Evolutionary conservation across 2,113 vertebrate species (phyloP).

Genomic region (Ciconia maguari): DNA sequence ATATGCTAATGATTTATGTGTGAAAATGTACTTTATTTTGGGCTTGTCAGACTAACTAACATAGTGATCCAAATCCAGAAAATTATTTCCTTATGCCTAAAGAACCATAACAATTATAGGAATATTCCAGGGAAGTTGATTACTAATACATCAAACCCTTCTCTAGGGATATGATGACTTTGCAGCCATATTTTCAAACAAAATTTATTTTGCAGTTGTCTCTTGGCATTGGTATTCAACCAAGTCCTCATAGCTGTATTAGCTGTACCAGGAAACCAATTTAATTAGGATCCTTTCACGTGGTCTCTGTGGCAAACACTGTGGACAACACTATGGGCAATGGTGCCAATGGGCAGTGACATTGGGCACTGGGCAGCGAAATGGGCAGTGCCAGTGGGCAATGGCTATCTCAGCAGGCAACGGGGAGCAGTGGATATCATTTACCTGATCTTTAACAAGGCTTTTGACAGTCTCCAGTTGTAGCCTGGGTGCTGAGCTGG

Average conservation of each 20-base stretch:
- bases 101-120: conserved; percentile 7
- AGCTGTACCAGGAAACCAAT: background rate
- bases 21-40: conserved; percentile 53
- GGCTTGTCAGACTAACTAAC: conserved; percentile 61
- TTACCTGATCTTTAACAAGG: background rate
- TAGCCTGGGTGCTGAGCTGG: background rate
- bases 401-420: background rate
- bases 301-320: background rate
- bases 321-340: background rate
- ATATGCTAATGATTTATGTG: conserved; percentile 57
- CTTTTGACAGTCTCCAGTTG: background rate
- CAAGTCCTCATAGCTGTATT: background rate
- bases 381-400: background rate
- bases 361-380: background rate
- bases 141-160: background rate
- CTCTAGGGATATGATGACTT: background rate
- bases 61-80: conserved; percentile 55
- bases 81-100: conserved; percentile 6
- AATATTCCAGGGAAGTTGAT: conserved; percentile 18
- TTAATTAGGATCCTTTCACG: background rate
- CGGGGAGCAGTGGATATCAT: background rate
- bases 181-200: conserved; percentile 4
- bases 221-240: background rate
- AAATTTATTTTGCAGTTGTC: background rate
- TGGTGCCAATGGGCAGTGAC: background rate